Conservation (phyloP, 2,797 vertebrate genomes). For the Petrocephalus schoutedeni region DNA sequence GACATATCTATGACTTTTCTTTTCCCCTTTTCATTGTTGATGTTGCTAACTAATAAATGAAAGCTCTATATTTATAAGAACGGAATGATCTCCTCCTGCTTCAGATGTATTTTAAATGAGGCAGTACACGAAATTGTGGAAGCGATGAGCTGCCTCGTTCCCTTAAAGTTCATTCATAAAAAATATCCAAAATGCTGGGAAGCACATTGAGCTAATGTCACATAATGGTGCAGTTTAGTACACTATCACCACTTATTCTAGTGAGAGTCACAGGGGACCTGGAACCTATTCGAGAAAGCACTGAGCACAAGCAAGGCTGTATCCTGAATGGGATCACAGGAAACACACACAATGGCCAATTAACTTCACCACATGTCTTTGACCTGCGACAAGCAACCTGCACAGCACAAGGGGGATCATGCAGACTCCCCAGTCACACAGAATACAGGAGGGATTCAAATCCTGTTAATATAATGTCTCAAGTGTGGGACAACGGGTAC, state of each 20-base stretch:
- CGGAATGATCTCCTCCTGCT: conserved; percentile 43
- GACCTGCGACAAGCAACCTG: neutral
- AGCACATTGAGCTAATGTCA: neutral
- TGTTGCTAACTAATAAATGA: conserved; percentile 77
- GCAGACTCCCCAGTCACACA: neutral
- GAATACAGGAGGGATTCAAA: neutral
- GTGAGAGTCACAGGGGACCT: neutral
- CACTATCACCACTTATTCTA: neutral
- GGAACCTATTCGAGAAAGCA: neutral
- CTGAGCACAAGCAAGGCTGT: neutral
- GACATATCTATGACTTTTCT: conserved; percentile 60
- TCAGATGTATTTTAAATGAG: neutral
- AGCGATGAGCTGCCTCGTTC: neutral
- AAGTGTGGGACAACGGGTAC: neutral
- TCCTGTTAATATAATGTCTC: neutral
- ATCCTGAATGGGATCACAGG: neutral
- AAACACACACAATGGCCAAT: neutral
- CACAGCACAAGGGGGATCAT: neutral
- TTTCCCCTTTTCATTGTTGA: conserved; percentile 60
- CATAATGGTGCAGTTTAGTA: neutral
- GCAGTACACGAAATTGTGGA: neutral
- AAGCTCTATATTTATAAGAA: conserved; percentile 82
- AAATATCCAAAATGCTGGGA: neutral
- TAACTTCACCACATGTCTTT: neutral
- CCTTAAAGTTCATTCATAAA: neutral